A percentile compares a stretch with the other conserved stretches of the same genome.
Evolutionary conservation across 1,140 invertebrate species (phyloP).

Genomic region (Bombus terrestris): DNA sequence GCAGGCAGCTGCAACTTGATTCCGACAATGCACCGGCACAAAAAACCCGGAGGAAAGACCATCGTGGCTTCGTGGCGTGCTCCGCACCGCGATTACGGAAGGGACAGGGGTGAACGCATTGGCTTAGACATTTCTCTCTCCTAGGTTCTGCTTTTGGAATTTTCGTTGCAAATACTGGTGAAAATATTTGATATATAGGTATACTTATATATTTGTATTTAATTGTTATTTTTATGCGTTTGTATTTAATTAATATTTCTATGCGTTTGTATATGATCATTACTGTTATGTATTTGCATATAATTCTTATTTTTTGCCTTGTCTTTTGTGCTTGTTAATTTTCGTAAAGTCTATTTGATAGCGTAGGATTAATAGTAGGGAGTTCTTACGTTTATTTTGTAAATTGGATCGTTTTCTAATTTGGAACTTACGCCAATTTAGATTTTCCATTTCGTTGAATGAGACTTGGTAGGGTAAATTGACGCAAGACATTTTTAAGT

Average conservation of each 20-base stretch:
- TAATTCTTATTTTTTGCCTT: background rate
- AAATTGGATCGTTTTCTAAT: too few species aligned
- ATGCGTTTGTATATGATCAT: background rate
- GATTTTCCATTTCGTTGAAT: too few species aligned
- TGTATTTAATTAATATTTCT: background rate
- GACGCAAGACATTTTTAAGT: too few species aligned
- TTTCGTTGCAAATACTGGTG: background rate
- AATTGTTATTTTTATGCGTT: background rate
- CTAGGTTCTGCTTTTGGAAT: conserved; percentile 30
- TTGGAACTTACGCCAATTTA: too few species aligned
- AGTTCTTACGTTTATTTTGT: too few species aligned
- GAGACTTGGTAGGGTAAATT: too few species aligned
- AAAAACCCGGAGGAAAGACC: conserved; percentile 55
- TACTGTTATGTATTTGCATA: background rate
- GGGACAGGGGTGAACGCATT: conserved; percentile 33
- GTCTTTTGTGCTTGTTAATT: background rate
- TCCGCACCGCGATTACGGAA: conserved; percentile 49
- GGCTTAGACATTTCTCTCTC: conserved; percentile 49
- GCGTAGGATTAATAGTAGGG: too few species aligned
- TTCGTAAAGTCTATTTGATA: background rate
- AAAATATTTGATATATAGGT: background rate
- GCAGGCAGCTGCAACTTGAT: conserved; percentile 76
- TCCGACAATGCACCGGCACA: conserved; percentile 77
- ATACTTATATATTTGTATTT: background rate
- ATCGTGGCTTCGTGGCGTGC: conserved; percentile 55